A percentile compares a stretch with the other conserved stretches of the same genome.
phyloP scores from a whole-genome alignment of 2,113 vertebrate species.

The Tenebrosternarchus preto region DNA sequence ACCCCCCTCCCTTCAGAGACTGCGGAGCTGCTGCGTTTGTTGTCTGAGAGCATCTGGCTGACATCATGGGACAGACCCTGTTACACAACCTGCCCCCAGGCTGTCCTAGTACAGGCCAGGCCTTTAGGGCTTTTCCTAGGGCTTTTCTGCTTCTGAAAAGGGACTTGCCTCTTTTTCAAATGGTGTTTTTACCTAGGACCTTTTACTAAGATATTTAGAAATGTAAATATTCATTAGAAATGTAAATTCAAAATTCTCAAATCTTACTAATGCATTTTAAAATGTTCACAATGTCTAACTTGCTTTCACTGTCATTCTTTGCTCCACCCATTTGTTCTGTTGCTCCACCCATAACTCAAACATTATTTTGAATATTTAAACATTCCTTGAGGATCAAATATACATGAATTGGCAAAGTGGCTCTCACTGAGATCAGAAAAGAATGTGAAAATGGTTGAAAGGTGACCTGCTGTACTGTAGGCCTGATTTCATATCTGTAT shows the following conservation, averaged over 20 bases:
- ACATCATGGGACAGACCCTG: constrained; percentile 51
- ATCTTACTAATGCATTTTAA: constrained; percentile 8
- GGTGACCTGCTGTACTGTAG: neutral
- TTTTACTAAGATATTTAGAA: too few species aligned
- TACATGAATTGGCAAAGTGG: neutral
- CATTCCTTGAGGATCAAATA: neutral
- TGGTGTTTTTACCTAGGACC: neutral
- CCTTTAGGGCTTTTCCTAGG: neutral
- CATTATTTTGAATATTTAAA: too few species aligned
- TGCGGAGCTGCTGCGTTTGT: constrained; percentile 27
- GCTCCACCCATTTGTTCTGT: too few species aligned
- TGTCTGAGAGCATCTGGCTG: constrained; percentile 25
- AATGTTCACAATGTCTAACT: neutral
- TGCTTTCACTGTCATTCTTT: neutral
- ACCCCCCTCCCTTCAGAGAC: constrained; percentile 46
- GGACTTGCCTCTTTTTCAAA: neutral
- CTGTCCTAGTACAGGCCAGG: constrained; percentile 7
- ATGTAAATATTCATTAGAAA: too few species aligned
- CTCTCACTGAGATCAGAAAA: too few species aligned
- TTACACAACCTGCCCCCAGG: constrained; percentile 38
- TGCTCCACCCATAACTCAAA: too few species aligned
- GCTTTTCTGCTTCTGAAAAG: neutral
- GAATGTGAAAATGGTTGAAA: too few species aligned
- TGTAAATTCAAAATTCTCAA: too few species aligned
- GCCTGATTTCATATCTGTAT: neutral